These are phyloP conservation scores for Takifugu rubripes DNA, from an alignment of 2,797 vertebrate genomes.

Conservation along the genomic window DNA sequence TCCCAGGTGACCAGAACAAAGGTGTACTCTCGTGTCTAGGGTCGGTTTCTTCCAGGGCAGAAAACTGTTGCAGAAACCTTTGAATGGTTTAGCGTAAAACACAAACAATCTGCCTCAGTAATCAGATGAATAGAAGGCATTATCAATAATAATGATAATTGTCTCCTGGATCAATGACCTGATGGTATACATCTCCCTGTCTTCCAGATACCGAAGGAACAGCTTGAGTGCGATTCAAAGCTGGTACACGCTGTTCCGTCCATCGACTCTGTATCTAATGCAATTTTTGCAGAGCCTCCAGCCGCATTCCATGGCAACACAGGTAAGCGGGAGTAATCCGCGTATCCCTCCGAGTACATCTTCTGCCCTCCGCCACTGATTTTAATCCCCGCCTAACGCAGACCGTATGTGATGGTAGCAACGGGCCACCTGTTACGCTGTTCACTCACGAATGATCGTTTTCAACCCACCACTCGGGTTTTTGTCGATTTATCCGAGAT, in stretches of 20 bases:
- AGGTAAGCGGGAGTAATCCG: slow-evolving; percentile 69
- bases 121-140: too few relatives aligned
- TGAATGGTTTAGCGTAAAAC: too few relatives aligned
- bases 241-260: slow-evolving; percentile 52
- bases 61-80: neutral
- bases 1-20: neutral
- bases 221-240: slow-evolving; percentile 60
- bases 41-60: neutral
- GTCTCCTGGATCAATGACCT: neutral
- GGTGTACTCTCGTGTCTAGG: neutral
- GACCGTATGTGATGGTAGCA: slow-evolving; percentile 54
- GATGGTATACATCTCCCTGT: slow-evolving; percentile 2
- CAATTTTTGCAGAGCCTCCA: slow-evolving; percentile 24
- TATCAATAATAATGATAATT: neutral
- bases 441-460: slow-evolving; percentile 14
- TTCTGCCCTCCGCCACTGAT: slow-evolving; percentile 54
- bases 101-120: too few relatives aligned
- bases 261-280: slow-evolving; percentile 42
- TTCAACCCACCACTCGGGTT: too few relatives aligned
- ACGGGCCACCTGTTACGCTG: slow-evolving; percentile 63
- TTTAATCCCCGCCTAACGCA: slow-evolving; percentile 65
- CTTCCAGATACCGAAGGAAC: slow-evolving; percentile 36
- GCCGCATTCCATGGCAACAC: slow-evolving; percentile 61
- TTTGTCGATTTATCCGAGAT: neutral
- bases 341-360: slow-evolving; percentile 53